phyloP scores from a whole-genome alignment of 1,140 invertebrate genomes.

The Habropoda laboriosa region DNA sequence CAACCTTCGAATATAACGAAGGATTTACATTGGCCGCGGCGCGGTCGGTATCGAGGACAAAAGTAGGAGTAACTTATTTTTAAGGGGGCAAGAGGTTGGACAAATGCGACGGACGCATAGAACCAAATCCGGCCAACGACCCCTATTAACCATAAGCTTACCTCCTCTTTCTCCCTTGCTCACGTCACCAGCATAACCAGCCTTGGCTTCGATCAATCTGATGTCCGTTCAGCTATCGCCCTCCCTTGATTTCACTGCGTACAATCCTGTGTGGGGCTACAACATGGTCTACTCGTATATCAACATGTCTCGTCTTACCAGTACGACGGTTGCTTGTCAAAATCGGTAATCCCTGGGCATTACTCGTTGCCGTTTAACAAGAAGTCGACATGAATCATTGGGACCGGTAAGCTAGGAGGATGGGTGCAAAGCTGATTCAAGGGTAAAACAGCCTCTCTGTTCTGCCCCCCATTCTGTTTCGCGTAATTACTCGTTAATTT shows the following conservation, averaged over 20 bases:
- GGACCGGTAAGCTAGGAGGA: slow-evolving; percentile 26
- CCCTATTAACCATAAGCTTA: slow-evolving; percentile 61
- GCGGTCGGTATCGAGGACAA: background rate
- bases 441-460: background rate
- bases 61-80: background rate
- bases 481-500: background rate
- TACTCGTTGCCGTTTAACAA: slow-evolving; percentile 26
- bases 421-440: background rate
- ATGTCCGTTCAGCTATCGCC: slow-evolving; percentile 57
- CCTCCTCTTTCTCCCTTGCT: slow-evolving; percentile 49
- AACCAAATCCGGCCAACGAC: slow-evolving; percentile 64
- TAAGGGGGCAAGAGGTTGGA: background rate
- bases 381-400: slow-evolving; percentile 58
- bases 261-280: slow-evolving; percentile 46
- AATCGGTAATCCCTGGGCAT: slow-evolving; percentile 60
- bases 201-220: slow-evolving; percentile 71
- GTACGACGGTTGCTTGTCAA: slow-evolving; percentile 57
- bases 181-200: slow-evolving; percentile 69
- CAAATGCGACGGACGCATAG: slow-evolving; percentile 52
- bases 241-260: slow-evolving; percentile 34
- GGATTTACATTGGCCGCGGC: slow-evolving; percentile 21
- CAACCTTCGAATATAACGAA: background rate
- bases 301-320: slow-evolving; percentile 61
- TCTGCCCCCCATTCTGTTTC: background rate
- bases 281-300: slow-evolving; percentile 50